Base-by-base conservation (phyloP, 2,113 vertebrate species). In the Edolisoma coerulescens region DNA sequence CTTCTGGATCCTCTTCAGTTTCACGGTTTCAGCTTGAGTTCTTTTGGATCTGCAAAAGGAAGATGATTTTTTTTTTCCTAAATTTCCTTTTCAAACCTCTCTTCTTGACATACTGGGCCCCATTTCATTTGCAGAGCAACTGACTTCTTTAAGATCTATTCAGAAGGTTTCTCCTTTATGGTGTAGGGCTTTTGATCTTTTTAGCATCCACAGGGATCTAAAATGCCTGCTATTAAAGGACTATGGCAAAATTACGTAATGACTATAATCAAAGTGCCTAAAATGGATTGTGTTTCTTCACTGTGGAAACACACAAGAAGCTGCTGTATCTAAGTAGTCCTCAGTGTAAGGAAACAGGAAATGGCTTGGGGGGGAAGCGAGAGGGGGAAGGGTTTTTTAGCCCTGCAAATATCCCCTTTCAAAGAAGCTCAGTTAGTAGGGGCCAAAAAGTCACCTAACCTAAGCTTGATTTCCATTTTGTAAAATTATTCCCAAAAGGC, bases 1-100 rank as follows among this genome's bases (percentile, higher is more conserved):
- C 91, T 98, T 99, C 97, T 99, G 99, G 94, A 99, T 99, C 69
- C 98, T 98, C 90, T 99, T 99, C 45, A 99, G 98, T 93, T 99
- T 99, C 91, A 99, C 96, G 3, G 99, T 98, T 95, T 99, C 99
- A 11, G 99, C 99, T 79, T 99, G 98, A 60, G 99, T 99, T 98
- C 98, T 99, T 97, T 98, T 99, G 79, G 99, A 99, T 96, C 99
- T 99, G 96, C 76, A 95, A 94, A 90, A 91, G 27, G 69, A 95
- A 81, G 63, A 80, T 23, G 10, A 37, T 60, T 32, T 27, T n/a
- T 37, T 6, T 28, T 39, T 39, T 11, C 16, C 37, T 32, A 5
- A 5, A 37, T 9, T 45, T 13, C 6, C 44, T 90, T 57, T 52
- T 35, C 83, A 69, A 82, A 57, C 33, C 49, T 74, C 56, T 63